Evolutionary conservation across 1,140 invertebrate species (phyloP), one percentile per base, ranked within the genome.

Genomic region (Euura lappo): DNA sequence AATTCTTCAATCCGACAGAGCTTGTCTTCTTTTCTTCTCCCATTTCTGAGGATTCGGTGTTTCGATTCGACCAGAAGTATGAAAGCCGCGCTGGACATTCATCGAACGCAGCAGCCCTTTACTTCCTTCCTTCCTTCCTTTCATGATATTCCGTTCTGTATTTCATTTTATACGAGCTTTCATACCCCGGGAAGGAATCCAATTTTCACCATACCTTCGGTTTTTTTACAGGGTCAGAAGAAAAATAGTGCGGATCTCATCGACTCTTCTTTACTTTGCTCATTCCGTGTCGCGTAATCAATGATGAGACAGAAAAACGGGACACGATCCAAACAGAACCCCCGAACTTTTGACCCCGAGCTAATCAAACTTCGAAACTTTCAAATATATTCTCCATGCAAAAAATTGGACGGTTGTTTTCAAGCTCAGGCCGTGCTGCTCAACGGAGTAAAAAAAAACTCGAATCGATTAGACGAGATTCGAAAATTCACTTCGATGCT

Each of bases 341-440:
- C 13, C 51, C 13, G 51, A 60, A 60, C 51, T 60, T 60, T 60
- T 3, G 51, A 8, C 13, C 51, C 13, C 13, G 51, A n/a, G 51
- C 51, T 60, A 60, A 60, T 60, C 13, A 60, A 60, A 60, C 51
- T 60, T 60, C 13, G 51, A 60, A 60, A 60, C 51, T 60, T 60
- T n/a, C 10, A 60, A n/a, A 60, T n/a, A 60, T 60, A 11, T 60
- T 60, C 51, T 8, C 28, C 28, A 28, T 28, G 28, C 28, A 28
- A 28, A 28, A 28, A 28, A 28, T 28, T 28, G 28, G 28, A 28
- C 28, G 28, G 28, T 28, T 28, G 28, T 28, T 28, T 28, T 28
- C 28, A 28, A 28, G 28, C 28, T 28, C 28, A 28, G 28, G 0
- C 28, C 28, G 28, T 28, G 28, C 28, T 28, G 28, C 28, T 28